phyloP scores from a whole-genome alignment of 2,888 invertebrate species.

The Xestia xanthographa region DNA sequence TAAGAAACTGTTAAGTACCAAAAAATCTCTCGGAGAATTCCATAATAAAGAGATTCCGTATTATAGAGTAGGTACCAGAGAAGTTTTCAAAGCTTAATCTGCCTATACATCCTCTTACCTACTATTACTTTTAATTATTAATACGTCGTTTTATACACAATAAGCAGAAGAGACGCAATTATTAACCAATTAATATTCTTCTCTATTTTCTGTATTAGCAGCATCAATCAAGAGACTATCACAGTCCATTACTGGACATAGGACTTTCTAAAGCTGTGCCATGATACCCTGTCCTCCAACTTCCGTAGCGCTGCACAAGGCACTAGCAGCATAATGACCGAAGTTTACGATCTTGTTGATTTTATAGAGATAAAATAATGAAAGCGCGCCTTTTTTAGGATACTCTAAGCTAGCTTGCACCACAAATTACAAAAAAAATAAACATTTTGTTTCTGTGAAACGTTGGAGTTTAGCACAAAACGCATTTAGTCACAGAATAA shows the following conservation, averaged over 20 bases:
- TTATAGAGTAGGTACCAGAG: not conserved
- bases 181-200: not conserved
- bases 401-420: not conserved
- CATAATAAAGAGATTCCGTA: too few relatives aligned
- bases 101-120: not conserved
- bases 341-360: not conserved
- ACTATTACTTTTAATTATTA: not conserved
- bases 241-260: too few relatives aligned
- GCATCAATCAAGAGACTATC: not conserved
- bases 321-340: not conserved
- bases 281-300: too few relatives aligned
- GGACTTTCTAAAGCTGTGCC: too few relatives aligned
- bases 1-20: too few relatives aligned
- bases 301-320: not conserved
- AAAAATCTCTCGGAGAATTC: too few relatives aligned
- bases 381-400: not conserved
- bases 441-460: not conserved
- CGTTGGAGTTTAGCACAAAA: not conserved
- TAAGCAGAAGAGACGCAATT: not conserved
- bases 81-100: not conserved
- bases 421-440: not conserved
- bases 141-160: not conserved
- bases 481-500: not conserved
- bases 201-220: not conserved
- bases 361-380: not conserved